These are phyloP conservation scores for Zonitis immaculata DNA, from an alignment of 2,888 invertebrate species.

Conservation along the genomic window DNA sequence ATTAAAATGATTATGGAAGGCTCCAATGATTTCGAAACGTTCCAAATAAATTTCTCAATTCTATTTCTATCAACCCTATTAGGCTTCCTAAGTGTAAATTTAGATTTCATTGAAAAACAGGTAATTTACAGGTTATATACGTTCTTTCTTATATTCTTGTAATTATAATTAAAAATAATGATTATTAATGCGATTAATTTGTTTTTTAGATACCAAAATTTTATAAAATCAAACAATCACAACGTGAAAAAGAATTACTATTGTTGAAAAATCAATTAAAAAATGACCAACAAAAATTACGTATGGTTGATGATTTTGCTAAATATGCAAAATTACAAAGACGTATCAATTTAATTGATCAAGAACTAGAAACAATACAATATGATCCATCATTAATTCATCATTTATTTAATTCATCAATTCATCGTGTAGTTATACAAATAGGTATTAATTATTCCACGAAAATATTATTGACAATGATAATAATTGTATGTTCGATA, in stretches of 20 bases:
- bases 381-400: neutral
- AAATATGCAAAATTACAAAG: slow-evolving; percentile 57
- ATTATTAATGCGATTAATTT: slow-evolving; percentile 4
- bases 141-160: neutral
- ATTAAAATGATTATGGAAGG: too few species aligned
- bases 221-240: slow-evolving; percentile 49
- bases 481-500: slow-evolving; percentile 45
- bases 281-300: slow-evolving; percentile 50
- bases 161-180: neutral
- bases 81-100: slow-evolving; percentile 50
- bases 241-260: slow-evolving; percentile 48
- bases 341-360: slow-evolving; percentile 54
- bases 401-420: neutral
- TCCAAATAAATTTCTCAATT: slow-evolving; percentile 22
- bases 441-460: slow-evolving; percentile 44
- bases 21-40: neutral
- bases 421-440: slow-evolving; percentile 22
- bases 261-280: slow-evolving; percentile 48
- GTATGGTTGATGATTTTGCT: slow-evolving; percentile 58
- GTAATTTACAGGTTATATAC: slow-evolving; percentile 43
- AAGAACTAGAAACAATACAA: slow-evolving; percentile 36
- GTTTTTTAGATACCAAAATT: slow-evolving; percentile 51
- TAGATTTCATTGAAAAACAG: slow-evolving; percentile 51
- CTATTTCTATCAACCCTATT: slow-evolving; percentile 50
- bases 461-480: slow-evolving; percentile 42